Percentiles rank a stretch among this genome's conserved stretches.
Conservation (phyloP, 1,140 invertebrate species). For the Lepidurus packardi region DNA sequence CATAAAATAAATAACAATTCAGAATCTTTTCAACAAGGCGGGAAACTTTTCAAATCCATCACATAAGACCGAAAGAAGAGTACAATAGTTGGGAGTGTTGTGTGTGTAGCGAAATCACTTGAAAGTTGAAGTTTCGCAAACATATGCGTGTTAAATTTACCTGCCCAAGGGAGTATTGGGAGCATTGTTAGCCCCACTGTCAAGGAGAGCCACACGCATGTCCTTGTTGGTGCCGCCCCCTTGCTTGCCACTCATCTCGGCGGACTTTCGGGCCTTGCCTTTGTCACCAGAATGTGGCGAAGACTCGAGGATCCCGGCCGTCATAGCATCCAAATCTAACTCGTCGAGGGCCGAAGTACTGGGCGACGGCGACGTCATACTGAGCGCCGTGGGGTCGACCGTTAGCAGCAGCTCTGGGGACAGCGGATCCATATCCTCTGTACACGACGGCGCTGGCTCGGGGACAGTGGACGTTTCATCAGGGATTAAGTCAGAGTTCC, state of each 20-base stretch:
- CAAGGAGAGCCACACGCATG: slow-evolving; percentile 37
- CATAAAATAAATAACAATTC: slow-evolving; percentile 25
- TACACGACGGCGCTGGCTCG: not conserved
- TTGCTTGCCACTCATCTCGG: slow-evolving; percentile 46
- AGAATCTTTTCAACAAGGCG: not conserved
- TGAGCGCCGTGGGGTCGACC: not conserved
- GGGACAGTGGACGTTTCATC: not conserved
- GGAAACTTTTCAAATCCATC: too few species aligned
- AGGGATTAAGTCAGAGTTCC: slow-evolving; percentile 38
- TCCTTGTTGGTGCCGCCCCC: slow-evolving; percentile 42
- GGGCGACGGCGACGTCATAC: not conserved
- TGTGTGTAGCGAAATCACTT: not conserved
- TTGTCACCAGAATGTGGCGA: slow-evolving; percentile 38
- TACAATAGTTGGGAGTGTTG: too few species aligned
- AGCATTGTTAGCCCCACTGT: slow-evolving; percentile 34
- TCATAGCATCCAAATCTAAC: not conserved
- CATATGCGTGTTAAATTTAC: slow-evolving; percentile 25
- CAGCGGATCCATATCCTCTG: not conserved
- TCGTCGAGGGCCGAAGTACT: not conserved
- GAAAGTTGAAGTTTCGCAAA: slow-evolving; percentile 25
- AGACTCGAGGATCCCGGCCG: not conserved
- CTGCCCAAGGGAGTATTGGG: slow-evolving; percentile 3
- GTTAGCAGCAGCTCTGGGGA: not conserved
- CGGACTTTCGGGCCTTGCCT: slow-evolving; percentile 38
- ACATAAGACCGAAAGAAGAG: too few species aligned